A percentile compares a stretch with the other conserved stretches of the same genome.
phyloP scores from a whole-genome alignment of 2,888 invertebrate species.

The Noctua fimbriata region DNA sequence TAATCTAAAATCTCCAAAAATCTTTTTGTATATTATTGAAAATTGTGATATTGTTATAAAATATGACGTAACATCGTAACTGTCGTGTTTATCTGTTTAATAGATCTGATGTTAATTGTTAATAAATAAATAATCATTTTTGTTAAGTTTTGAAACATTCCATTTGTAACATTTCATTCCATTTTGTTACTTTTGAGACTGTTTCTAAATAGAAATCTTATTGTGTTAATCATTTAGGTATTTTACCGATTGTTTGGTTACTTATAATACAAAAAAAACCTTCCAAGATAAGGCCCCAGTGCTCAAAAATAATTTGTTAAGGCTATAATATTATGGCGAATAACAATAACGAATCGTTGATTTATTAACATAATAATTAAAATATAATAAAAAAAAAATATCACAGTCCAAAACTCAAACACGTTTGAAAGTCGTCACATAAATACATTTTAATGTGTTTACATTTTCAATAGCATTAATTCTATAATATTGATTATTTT shows the following conservation, averaged over 20 bases:
- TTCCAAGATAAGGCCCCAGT: constrained; percentile 77
- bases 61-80: constrained; percentile 81
- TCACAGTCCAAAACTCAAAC: constrained; percentile 81
- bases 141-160: constrained; percentile 47
- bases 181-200: constrained; percentile 65
- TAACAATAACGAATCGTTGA: constrained; percentile 78
- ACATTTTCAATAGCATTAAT: constrained; percentile 81
- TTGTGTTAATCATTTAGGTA: constrained; percentile 52
- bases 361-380: constrained; percentile 73
- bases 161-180: constrained; percentile 61
- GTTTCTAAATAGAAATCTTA: constrained; percentile 60
- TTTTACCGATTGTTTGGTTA: constrained; percentile 40
- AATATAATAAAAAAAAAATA: constrained; percentile 70
- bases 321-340: constrained; percentile 75
- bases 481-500: constrained; percentile 27
- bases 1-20: constrained; percentile 86
- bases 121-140: constrained; percentile 57
- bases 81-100: constrained; percentile 82
- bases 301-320: constrained; percentile 88
- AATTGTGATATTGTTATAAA: constrained; percentile 90
- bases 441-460: constrained; percentile 77
- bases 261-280: constrained; percentile 53
- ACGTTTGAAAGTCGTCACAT: constrained; percentile 83
- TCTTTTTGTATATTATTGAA: constrained; percentile 90
- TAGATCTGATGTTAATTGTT: constrained; percentile 79